Percentiles rank a stretch among this genome's conserved stretches.
Evolutionary conservation across 1,140 invertebrate genomes (phyloP).

Genomic region (Tyrophagus putrescentiae): DNA sequence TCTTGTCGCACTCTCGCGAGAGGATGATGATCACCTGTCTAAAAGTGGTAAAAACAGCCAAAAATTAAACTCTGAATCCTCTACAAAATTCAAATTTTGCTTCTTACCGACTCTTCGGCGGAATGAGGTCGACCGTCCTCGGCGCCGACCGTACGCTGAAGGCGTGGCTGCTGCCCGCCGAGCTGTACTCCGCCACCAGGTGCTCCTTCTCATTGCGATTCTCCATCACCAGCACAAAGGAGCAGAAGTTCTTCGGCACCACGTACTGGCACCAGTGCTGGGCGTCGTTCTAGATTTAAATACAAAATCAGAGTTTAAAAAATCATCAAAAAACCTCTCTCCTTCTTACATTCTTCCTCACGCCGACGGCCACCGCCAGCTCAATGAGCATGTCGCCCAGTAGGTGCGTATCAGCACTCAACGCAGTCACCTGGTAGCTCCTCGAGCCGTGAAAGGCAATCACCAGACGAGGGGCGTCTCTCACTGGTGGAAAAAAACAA

Average conservation of each 20-base stretch:
- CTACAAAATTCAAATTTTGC: background rate
- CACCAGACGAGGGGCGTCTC: background rate
- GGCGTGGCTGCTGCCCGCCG: background rate
- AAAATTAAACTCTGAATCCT: background rate
- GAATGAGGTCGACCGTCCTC: background rate
- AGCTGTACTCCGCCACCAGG: background rate
- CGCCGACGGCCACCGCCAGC: background rate
- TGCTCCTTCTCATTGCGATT: background rate
- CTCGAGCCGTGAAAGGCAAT: background rate
- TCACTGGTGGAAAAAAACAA: background rate
- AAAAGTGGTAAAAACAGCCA: background rate
- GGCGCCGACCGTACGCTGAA: background rate
- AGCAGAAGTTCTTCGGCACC: background rate
- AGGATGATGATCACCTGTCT: background rate
- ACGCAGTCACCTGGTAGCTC: background rate
- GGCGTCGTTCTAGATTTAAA: background rate
- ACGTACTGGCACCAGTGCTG: background rate
- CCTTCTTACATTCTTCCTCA: background rate
- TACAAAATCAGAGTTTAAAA: too few species aligned
- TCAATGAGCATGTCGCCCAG: constrained; percentile 1
- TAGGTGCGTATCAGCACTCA: background rate
- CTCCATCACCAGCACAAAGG: constrained; percentile 4
- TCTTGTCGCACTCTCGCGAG: background rate
- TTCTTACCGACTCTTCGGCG: background rate
- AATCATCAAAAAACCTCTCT: background rate